Base-by-base conservation (phyloP, 2,888 invertebrate genomes). In the Brenthis ino region DNA sequence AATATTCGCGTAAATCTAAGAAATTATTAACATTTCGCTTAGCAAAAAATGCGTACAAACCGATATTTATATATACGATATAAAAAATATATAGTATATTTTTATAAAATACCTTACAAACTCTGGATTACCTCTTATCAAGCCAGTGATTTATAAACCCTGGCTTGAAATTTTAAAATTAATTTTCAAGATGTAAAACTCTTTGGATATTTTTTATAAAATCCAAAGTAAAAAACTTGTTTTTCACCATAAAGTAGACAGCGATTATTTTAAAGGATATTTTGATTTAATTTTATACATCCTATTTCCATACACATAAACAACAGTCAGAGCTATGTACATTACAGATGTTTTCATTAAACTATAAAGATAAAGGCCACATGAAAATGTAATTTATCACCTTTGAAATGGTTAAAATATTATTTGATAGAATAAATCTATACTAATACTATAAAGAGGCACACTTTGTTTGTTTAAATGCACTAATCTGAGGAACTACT, bases 41-140 rank as follows among this genome's bases (percentile, higher is more conserved):
- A 81, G 86, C 87, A 87, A 86, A 86, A 85, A 83, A 85, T 84
- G 80, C 80, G 74, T 84, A 82, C 80, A 83, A 87, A 82, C 79
- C 76, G 85, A 85, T 83, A 50, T 48, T 60, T 48, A 60, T 60
- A 60, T 84, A 79, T 84, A 82, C 73, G n/a, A 71, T 79, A 87
- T 88, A 82, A 87, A 89, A 89, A 88, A 88, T 87, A 83, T 82
- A 81, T 76, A 83, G 79, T 83, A 80, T 80, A 80, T 85, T 80
- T 85, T 68, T 65, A 64, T 64, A 66, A 65, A 77, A 63, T 63
- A 53, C 13, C 28, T 61, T 61, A 61, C 58, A 60, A 24, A 60
- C 8, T 28, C 43, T 33, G 28, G 50, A 28, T 60, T 50, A 33
- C 6, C 51, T n/a, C n/a, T 53, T 12, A 60, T n/a, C n/a, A 28